phyloP scores from a whole-genome alignment of 2,113 vertebrate species.

The Megaceryle torquata region DNA sequence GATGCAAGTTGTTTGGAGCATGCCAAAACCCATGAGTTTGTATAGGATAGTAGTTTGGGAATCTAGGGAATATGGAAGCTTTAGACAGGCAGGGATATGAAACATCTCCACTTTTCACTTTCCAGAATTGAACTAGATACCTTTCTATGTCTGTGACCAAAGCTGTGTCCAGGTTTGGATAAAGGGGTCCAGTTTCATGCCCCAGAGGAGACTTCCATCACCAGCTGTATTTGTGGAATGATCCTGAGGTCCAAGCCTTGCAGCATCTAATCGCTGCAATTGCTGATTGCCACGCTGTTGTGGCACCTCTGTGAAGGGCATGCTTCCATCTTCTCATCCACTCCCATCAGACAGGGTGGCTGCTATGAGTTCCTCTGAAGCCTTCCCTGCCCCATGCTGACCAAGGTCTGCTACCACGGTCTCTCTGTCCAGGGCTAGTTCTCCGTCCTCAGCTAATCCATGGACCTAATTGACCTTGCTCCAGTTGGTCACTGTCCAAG shows the following conservation, averaged over 20 bases:
- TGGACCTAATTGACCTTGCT: not conserved
- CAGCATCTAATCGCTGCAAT: not conserved
- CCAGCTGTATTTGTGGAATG: not conserved
- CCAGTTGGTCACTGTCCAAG: not conserved
- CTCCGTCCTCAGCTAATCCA: fast-evolving
- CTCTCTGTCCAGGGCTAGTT: not conserved
- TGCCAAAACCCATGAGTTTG: not conserved
- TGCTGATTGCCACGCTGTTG: too few species aligned
- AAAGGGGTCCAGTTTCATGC: not conserved
- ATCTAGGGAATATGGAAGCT: not conserved
- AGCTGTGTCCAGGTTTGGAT: not conserved
- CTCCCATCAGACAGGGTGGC: not conserved
- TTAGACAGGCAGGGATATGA: not conserved
- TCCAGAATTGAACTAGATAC: not conserved
- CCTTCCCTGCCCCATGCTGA: not conserved
- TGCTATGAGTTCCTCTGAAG: not conserved
- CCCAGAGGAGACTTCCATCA: not conserved
- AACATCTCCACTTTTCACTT: not conserved
- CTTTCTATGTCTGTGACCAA: not conserved
- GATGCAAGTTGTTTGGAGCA: not conserved
- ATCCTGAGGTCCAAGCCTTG: not conserved
- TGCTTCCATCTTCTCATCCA: not conserved
- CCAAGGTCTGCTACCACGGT: not conserved
- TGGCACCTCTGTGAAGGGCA: not conserved
- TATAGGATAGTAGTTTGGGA: not conserved